A percentile compares a stretch with the other conserved stretches of the same genome.
Conservation (phyloP, 2,888 invertebrate genomes). For the Falcaria lacertinaria region DNA sequence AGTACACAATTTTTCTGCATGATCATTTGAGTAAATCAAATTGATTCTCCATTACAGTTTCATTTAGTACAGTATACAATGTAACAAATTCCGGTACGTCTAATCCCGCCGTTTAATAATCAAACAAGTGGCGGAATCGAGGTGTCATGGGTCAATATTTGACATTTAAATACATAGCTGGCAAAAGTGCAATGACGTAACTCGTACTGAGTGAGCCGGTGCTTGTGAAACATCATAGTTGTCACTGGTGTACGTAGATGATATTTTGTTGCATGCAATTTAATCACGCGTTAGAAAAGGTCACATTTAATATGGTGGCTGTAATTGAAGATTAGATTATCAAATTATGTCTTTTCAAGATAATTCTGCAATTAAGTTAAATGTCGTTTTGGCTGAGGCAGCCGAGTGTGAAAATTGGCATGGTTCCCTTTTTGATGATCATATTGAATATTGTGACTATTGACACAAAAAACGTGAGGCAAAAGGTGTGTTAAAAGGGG, state of each 20-base stretch:
- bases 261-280: conserved; percentile 51
- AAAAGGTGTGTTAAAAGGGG: neutral
- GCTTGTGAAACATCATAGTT: conserved; percentile 52
- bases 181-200: conserved; percentile 55
- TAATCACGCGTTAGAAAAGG: conserved; percentile 57
- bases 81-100: conserved; percentile 6
- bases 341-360: conserved; percentile 32
- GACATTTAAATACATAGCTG: conserved; percentile 55
- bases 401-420: neutral
- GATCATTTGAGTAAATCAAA: neutral
- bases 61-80: neutral
- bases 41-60: too few relatives aligned
- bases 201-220: conserved; percentile 24
- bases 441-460: neutral
- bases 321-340: conserved; percentile 43
- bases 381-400: conserved; percentile 6
- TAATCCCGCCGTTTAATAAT: conserved; percentile 19
- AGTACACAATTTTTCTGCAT: neutral
- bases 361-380: conserved; percentile 25
- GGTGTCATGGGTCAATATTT: conserved; percentile 70
- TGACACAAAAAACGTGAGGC: neutral
- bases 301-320: conserved; percentile 36
- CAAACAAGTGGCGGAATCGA: conserved; percentile 50
- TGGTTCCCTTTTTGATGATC: neutral
- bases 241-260: conserved; percentile 45